Conservation (phyloP, 2,888 invertebrate species). For the Pegoplata infirma region DNA sequence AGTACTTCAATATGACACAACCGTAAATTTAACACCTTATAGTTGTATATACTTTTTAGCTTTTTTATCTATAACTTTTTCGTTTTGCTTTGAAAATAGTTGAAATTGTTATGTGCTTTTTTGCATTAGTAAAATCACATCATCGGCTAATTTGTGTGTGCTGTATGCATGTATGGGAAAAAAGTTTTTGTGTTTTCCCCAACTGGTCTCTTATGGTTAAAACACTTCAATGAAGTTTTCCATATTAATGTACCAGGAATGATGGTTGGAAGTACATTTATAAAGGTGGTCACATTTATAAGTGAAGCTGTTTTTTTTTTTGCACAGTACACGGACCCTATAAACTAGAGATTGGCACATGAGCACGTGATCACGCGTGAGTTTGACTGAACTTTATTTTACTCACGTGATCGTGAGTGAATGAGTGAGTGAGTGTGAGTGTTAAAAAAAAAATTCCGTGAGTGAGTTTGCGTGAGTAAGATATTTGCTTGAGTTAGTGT, state of each 20-base stretch:
- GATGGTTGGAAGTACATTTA: not conserved
- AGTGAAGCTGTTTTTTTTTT: too few relatives aligned
- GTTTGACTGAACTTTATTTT: too few relatives aligned
- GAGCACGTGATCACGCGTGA: too few relatives aligned
- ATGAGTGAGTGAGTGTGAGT: too few relatives aligned
- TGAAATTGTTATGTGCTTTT: not conserved
- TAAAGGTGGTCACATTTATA: too few relatives aligned
- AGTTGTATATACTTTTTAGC: not conserved
- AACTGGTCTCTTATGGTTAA: not conserved
- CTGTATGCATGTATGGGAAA: not conserved
- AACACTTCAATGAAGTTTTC: not conserved
- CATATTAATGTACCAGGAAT: not conserved
- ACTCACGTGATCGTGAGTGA: too few relatives aligned
- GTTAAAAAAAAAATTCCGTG: too few relatives aligned
- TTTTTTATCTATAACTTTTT: not conserved
- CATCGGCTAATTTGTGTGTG: slow-evolving; percentile 28
- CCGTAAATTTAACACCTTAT: not conserved
- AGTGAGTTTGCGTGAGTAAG: too few relatives aligned
- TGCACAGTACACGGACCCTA: too few relatives aligned
- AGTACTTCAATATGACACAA: not conserved
- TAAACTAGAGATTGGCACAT: too few relatives aligned
- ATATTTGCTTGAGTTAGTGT: too few relatives aligned
- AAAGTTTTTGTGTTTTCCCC: not conserved
- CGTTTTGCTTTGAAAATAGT: not conserved
- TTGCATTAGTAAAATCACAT: slow-evolving; percentile 13